Conservation (phyloP, 1,140 invertebrate genomes). For the Goniozus legneri region DNA sequence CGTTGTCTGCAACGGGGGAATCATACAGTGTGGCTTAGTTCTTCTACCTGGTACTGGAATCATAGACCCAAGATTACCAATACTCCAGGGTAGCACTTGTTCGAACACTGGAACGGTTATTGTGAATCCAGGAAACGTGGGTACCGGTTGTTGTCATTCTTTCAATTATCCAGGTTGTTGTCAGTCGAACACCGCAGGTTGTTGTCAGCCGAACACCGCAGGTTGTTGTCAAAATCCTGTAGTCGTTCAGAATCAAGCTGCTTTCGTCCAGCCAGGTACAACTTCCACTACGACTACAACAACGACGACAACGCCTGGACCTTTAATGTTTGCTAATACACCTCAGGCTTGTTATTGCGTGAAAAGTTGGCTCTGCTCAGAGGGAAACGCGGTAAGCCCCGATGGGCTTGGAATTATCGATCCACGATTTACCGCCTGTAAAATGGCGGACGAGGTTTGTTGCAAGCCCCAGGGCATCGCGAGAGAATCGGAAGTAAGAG, state of each 20-base stretch:
- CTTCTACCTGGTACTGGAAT: neutral
- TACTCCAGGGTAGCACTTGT: neutral
- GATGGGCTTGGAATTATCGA: conserved; percentile 35
- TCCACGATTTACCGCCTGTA: conserved; percentile 38
- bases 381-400: conserved; percentile 21
- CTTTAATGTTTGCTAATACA: conserved; percentile 22
- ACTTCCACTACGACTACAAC: neutral
- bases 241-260: conserved; percentile 13
- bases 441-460: conserved; percentile 34
- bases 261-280: neutral
- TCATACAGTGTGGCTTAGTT: conserved; percentile 1
- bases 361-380: conserved; percentile 26
- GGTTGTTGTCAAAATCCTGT: conserved; percentile 2
- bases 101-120: neutral
- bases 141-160: too few relatives aligned
- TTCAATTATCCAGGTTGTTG: neutral
- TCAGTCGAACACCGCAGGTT: too few relatives aligned
- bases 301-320: conserved; percentile 4
- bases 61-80: neutral
- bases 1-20: neutral
- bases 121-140: neutral
- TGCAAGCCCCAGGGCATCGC: conserved; percentile 23
- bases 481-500: neutral
- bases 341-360: conserved; percentile 38
- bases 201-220: neutral